phyloP scores from a whole-genome alignment of 2,888 invertebrate species.

The Plebejus argus region DNA sequence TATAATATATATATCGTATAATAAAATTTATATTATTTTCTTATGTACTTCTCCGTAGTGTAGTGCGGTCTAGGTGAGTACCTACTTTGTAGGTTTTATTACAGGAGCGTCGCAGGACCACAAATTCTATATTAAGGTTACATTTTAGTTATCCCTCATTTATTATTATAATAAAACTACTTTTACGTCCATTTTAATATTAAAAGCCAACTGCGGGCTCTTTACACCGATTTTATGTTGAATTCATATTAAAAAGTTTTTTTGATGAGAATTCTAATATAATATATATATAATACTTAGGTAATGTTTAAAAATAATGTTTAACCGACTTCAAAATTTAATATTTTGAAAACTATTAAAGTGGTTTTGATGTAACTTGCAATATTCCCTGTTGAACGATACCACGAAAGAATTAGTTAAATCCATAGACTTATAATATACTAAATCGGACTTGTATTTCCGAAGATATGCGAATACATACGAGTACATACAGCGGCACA shows the following conservation, averaged over 20 bases:
- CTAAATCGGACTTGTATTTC: no score
- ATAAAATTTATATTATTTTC: background rate
- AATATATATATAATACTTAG: no score
- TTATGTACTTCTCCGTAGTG: background rate
- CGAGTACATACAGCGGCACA: no score
- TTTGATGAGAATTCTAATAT: background rate
- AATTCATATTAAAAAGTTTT: background rate
- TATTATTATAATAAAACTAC: background rate
- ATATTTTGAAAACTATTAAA: no score
- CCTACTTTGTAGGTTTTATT: background rate
- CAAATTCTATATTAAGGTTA: background rate
- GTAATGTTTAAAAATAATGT: background rate
- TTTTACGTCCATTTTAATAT: slow-evolving; percentile 11
- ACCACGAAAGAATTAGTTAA: no score
- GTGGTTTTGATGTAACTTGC: no score
- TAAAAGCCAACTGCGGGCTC: background rate
- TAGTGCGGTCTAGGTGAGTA: background rate
- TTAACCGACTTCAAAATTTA: no score
- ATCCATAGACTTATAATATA: no score
- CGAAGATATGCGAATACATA: no score
- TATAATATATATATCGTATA: no score
- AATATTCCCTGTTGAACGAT: no score
- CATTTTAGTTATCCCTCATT: background rate
- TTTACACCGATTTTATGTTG: background rate
- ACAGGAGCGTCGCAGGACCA: background rate